phyloP scores from a whole-genome alignment of 2,797 vertebrate genomes.

The Strix occidentalis region DNA sequence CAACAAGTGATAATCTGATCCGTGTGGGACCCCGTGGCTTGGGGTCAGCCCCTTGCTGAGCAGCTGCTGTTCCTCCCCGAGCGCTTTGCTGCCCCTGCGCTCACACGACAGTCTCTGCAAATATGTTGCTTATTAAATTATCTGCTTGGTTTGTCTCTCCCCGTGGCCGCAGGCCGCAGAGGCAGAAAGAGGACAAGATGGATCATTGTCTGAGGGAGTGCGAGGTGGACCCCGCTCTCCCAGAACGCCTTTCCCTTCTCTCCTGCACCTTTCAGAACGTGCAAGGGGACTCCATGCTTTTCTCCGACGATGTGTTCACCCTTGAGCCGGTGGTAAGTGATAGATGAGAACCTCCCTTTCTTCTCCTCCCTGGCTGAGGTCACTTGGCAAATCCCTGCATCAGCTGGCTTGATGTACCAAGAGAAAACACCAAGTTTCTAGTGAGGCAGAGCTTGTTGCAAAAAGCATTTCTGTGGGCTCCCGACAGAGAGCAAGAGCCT shows the following conservation, averaged over 20 bases:
- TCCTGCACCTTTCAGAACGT: slow-evolving; percentile 66
- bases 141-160: not conserved
- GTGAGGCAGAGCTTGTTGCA: not conserved
- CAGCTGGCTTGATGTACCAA: not conserved
- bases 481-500: not conserved
- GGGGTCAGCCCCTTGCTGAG: not conserved
- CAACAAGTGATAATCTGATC: not conserved
- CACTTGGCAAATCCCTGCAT: not conserved
- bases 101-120: not conserved
- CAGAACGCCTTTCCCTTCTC: slow-evolving; percentile 64
- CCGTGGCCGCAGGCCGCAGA: slow-evolving; percentile 61
- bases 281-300: slow-evolving; percentile 53
- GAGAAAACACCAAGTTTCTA: not conserved
- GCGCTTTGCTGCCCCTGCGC: not conserved
- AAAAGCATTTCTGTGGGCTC: not conserved
- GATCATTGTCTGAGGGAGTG: slow-evolving; percentile 70
- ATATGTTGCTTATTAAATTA: not conserved
- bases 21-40: rapidly evolving
- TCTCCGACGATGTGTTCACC: slow-evolving; percentile 66
- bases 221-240: slow-evolving; percentile 47
- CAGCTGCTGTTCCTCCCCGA: not conserved
- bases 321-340: slow-evolving; percentile 78
- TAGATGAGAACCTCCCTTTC: not conserved
- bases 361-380: not conserved
- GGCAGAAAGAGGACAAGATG: slow-evolving; percentile 55